Conservation (phyloP, 2,113 vertebrate species). For the Lichenostomus cassidix region DNA sequence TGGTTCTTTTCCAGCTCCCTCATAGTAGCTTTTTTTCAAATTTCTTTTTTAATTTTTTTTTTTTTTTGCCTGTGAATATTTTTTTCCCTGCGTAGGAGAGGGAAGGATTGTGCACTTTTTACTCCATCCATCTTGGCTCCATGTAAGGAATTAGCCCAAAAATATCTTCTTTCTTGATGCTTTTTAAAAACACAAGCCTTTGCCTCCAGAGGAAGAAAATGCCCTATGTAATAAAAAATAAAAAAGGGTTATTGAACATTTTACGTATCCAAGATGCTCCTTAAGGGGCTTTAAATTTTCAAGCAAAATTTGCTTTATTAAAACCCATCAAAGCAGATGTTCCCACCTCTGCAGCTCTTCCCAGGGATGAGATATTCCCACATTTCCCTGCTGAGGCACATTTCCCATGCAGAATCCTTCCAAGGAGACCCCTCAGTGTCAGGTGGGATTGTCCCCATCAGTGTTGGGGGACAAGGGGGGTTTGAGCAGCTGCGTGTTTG, state of each 20-base stretch:
- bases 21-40: neutral
- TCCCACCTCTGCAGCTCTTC: neutral
- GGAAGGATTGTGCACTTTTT: neutral
- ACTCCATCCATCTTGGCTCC: neutral
- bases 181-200: neutral
- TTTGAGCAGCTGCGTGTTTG: rapidly evolving
- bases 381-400: neutral
- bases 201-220: neutral
- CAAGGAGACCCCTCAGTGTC: neutral
- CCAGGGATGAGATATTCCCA: neutral
- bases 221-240: neutral
- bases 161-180: neutral
- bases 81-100: constrained; percentile 25
- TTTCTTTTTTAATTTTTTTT: neutral
- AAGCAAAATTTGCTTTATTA: neutral
- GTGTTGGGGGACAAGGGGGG: rapidly evolving
- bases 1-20: neutral
- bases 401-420: neutral
- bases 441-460: neutral
- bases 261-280: rapidly evolving
- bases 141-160: constrained; percentile 12
- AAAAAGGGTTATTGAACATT: neutral
- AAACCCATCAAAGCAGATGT: neutral
- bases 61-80: neutral
- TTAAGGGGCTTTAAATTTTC: neutral